A percentile compares a stretch with the other conserved stretches of the same genome.
phyloP scores from a whole-genome alignment of 2,888 invertebrate species.

The Drosophila villosipedis region DNA sequence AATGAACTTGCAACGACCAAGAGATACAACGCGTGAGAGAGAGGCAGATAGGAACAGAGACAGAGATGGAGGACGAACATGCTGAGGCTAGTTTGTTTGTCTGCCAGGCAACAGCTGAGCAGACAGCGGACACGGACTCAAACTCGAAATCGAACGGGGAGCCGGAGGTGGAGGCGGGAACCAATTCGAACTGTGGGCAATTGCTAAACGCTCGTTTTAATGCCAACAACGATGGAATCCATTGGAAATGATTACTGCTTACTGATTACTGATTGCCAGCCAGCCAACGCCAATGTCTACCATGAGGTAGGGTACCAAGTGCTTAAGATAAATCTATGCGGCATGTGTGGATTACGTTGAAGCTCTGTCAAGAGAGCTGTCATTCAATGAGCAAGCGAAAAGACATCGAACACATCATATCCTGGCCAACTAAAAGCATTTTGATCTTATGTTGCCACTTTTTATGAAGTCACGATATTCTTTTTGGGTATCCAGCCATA shows the following conservation, averaged over 20 bases:
- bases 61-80: neutral
- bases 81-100: slow-evolving; percentile 5
- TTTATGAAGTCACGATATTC: neutral
- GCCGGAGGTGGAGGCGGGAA: neutral
- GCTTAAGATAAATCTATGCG: slow-evolving; percentile 31
- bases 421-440: neutral
- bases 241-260: slow-evolving; percentile 60
- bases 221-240: slow-evolving; percentile 44
- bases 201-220: slow-evolving; percentile 48
- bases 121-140: neutral
- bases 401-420: neutral
- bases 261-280: slow-evolving; percentile 41
- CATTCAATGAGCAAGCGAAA: neutral
- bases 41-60: neutral
- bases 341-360: slow-evolving; percentile 8
- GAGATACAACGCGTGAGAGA: neutral
- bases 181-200: slow-evolving; percentile 19
- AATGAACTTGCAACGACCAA: slow-evolving; percentile 60
- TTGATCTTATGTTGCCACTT: neutral
- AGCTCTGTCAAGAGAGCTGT: neutral
- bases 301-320: neutral
- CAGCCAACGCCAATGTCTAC: slow-evolving; percentile 9
- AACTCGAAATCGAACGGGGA: neutral
- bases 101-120: slow-evolving; percentile 4
- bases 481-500: neutral